Evolutionary conservation across 2,888 invertebrate species (phyloP).

Genomic region (Caenorhabditis macrosperma): DNA sequence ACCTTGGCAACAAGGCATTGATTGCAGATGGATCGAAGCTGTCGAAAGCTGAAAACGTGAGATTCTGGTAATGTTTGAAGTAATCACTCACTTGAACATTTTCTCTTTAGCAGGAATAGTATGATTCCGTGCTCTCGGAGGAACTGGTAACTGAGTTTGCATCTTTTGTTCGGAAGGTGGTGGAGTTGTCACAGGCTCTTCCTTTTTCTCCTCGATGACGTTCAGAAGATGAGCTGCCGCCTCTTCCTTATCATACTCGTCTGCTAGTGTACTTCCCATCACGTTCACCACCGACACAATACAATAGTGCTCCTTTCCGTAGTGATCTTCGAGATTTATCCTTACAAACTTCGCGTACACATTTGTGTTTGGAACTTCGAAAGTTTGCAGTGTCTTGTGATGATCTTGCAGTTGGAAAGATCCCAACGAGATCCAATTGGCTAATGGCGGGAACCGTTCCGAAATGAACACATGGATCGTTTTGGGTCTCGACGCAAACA

Average conservation of each 20-base stretch:
- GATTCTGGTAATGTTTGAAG: too few relatives aligned
- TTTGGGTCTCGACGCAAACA: constrained; percentile 96
- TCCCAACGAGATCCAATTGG: constrained; percentile 54
- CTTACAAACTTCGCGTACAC: constrained; percentile 89
- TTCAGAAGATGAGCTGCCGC: constrained; percentile 44
- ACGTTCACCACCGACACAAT: constrained; percentile 95
- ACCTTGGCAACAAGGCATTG: constrained; percentile 27
- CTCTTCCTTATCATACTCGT: constrained; percentile 80
- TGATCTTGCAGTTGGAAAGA: constrained; percentile 59
- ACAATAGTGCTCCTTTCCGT: constrained; percentile 97
- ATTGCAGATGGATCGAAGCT: constrained; percentile 8
- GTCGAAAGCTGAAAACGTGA: constrained; percentile 16
- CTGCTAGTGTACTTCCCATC: constrained; percentile 88
- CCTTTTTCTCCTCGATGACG: constrained; percentile 31
- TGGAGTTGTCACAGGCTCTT: constrained; percentile 39
- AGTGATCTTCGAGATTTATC: constrained; percentile 91
- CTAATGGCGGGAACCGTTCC: constrained; percentile 87
- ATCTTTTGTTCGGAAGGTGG: constrained; percentile 45
- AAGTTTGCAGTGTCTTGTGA: constrained; percentile 72
- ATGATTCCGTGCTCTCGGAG: constrained; percentile 28
- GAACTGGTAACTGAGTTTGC: constrained; percentile 50
- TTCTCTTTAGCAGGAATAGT: background rate
- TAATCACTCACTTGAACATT: constrained; percentile 22
- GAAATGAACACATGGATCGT: constrained; percentile 84
- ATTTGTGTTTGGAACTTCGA: constrained; percentile 83